Percentiles rank a stretch among this genome's conserved stretches.
phyloP scores from a whole-genome alignment of 1,140 invertebrate species.

The Drosophila mayri region DNA sequence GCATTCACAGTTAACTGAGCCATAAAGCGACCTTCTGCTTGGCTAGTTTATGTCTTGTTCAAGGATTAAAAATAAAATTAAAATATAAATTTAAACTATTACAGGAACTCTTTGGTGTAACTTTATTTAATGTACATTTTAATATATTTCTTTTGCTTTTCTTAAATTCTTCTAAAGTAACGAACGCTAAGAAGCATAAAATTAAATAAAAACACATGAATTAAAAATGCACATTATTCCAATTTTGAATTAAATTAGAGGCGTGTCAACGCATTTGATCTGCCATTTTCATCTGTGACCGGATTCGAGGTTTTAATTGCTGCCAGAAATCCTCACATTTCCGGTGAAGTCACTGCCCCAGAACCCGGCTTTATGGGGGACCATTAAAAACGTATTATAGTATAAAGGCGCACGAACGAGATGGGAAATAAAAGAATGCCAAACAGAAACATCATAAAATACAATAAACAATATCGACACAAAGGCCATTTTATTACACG shows the following conservation, averaged over 20 bases:
- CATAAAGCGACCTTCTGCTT: slow-evolving; percentile 34
- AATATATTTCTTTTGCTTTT: not conserved
- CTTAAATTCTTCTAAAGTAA: not conserved
- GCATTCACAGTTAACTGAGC: slow-evolving; percentile 38
- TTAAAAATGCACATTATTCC: not conserved
- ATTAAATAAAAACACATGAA: not conserved
- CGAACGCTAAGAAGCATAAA: not conserved
- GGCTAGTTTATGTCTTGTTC: slow-evolving; percentile 1
- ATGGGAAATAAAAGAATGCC: slow-evolving; percentile 28
- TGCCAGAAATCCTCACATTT: slow-evolving; percentile 26
- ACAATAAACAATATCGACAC: slow-evolving; percentile 73
- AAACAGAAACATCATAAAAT: slow-evolving; percentile 62
- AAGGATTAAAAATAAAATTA: not conserved
- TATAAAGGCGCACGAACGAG: slow-evolving; percentile 47
- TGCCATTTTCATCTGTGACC: not conserved
- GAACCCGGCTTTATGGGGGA: slow-evolving; percentile 40
- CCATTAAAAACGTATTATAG: slow-evolving; percentile 74
- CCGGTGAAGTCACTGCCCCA: slow-evolving; percentile 3
- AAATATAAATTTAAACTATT: slow-evolving; percentile 1
- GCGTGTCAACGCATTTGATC: slow-evolving; percentile 9
- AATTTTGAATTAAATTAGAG: slow-evolving; percentile 9
- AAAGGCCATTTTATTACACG: slow-evolving; percentile 76
- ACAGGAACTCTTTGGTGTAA: not conserved
- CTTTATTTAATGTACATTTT: too few relatives aligned
- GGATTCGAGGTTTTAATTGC: slow-evolving; percentile 54